Conservation (phyloP, 2,888 invertebrate species). For the Limnephilus auricula region DNA sequence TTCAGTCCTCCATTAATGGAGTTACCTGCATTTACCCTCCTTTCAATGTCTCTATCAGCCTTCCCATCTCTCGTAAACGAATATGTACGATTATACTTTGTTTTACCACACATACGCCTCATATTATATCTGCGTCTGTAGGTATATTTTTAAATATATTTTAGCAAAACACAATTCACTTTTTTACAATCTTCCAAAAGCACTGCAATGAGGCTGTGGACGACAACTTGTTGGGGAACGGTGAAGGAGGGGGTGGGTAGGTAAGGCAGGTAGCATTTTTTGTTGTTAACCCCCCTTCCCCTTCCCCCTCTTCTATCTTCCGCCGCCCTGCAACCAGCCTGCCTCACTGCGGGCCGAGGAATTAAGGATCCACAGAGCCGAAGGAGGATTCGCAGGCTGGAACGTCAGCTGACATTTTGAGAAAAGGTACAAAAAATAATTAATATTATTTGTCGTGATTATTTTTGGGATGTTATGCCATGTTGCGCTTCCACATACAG, state of each 20-base stretch:
- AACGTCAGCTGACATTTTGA: not conserved
- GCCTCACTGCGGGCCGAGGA: not conserved
- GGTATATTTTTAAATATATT: not conserved
- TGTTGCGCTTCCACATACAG: no score
- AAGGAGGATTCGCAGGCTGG: not conserved
- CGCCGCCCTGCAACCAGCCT: not conserved
- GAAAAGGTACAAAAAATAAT: no score
- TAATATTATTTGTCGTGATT: no score
- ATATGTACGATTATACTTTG: no score
- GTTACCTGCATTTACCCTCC: no score
- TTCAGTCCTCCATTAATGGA: no score
- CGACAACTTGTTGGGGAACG: not conserved
- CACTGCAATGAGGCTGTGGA: not conserved
- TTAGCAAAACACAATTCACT: not conserved
- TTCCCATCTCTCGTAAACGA: no score
- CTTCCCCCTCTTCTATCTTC: not conserved
- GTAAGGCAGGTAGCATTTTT: constrained; percentile 44
- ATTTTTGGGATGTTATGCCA: no score
- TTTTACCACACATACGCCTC: no score
- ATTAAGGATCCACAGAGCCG: not conserved
- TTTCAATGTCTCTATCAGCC: no score
- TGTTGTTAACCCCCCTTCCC: constrained; percentile 24
- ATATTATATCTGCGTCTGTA: no score
- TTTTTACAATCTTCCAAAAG: not conserved
- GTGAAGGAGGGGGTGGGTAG: not conserved